These are phyloP conservation scores for Lepidotrigona ventralis DNA, from an alignment of 1,140 invertebrate genomes.

Conservation along the genomic window DNA sequence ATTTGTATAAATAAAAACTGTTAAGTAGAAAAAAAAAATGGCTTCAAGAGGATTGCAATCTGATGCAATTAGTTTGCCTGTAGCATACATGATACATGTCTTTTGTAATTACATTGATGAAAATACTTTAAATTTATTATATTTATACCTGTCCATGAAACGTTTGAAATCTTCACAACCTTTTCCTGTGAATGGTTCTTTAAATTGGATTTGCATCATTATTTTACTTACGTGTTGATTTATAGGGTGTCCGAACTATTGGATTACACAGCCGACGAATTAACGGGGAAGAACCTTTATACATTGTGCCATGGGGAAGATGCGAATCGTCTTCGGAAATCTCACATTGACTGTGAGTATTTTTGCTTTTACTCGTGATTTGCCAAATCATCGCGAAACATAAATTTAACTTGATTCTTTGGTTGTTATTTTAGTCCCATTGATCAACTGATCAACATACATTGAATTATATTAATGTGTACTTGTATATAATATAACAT, in stretches of 20 bases:
- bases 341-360: constrained; percentile 95
- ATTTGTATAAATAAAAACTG: too few relatives aligned
- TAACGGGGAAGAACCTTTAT: constrained; percentile 96
- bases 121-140: too few relatives aligned
- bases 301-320: constrained; percentile 97
- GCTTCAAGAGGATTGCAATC: too few relatives aligned
- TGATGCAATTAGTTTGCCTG: too few relatives aligned
- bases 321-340: constrained; percentile 94
- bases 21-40: too few relatives aligned
- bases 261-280: constrained; percentile 95
- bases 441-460: not conserved
- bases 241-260: constrained; percentile 94
- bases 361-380: not conserved
- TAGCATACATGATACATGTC: too few relatives aligned
- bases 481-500: too few relatives aligned
- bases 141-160: too few relatives aligned
- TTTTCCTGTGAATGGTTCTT: too few relatives aligned
- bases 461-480: too few relatives aligned
- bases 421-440: not conserved
- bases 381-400: not conserved
- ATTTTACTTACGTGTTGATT: constrained; percentile 47
- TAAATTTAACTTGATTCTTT: not conserved
- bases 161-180: too few relatives aligned
- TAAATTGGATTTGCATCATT: not conserved
- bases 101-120: too few relatives aligned